Evolutionary conservation across 2,888 invertebrate species (phyloP).

Genomic region (Tubulanus polymorphus): DNA sequence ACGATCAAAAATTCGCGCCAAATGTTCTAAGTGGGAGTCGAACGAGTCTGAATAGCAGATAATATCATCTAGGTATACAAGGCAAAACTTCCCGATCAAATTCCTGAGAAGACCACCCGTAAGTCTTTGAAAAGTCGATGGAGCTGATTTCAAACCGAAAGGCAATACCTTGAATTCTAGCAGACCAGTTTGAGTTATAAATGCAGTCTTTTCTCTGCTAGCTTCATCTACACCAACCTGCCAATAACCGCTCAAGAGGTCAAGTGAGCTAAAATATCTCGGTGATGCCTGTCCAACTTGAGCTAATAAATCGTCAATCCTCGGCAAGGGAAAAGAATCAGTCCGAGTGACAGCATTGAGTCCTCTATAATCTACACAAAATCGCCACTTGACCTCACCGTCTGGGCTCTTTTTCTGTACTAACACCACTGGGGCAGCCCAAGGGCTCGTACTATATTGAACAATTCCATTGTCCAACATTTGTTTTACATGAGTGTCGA

Average conservation of each 20-base stretch:
- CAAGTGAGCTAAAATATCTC: neutral
- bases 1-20: conserved; percentile 5
- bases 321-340: neutral
- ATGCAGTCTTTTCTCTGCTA: conserved; percentile 6
- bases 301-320: neutral
- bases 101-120: conserved; percentile 11
- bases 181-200: conserved; percentile 3
- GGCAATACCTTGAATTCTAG: conserved; percentile 10
- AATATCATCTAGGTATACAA: conserved; percentile 12
- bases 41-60: conserved; percentile 7
- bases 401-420: neutral
- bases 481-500: neutral
- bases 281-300: neutral
- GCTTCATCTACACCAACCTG: neutral
- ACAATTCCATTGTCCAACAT: neutral
- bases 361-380: neutral
- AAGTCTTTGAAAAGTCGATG: conserved; percentile 10
- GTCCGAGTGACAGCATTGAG: neutral
- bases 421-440: neutral
- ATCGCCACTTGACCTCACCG: neutral
- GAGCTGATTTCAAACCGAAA: conserved; percentile 7
- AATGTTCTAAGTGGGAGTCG: conserved; percentile 5
- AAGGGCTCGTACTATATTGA: neutral
- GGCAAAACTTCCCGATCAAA: neutral
- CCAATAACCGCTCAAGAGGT: neutral